Evolutionary conservation across 2,113 vertebrate genomes (phyloP), one percentile per base, ranked within the genome.

Genomic region (Colaptes auratus): DNA sequence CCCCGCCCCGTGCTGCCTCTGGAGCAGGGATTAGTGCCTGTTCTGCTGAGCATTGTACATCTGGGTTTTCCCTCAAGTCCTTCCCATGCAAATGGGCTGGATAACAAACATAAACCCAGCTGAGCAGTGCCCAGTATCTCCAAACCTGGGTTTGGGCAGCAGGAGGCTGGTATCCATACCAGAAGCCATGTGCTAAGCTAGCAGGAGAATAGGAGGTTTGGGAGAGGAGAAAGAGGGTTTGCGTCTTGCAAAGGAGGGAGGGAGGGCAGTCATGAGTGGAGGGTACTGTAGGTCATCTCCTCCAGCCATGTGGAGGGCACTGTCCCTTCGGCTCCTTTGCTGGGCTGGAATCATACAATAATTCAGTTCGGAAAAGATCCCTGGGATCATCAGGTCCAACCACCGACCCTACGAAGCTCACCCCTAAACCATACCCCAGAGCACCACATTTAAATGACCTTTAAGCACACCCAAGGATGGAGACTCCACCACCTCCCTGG

Each of bases 21-120:
- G 65, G 83, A 65, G 86, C 63, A 0, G 66, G 88, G 88, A 95
- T 97, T 95, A 95, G 76, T 0, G n/a, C n/a, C 87, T 71, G 63
- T 69, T 91, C 78, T 15, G 60, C 72, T 87, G 82, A 35, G 52
- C 6, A 2, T 7, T 60, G 67, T 94, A 74, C 69, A 61, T 64
- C 76, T 94, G 88, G 86, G 89, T 93, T 95, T 94, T 81, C 31
- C 90, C 94, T 86, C 80, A 96, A 94, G 91, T 92, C 90, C 90
- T 88, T 66, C 66, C 79, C 85, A 78, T 65, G 91, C 80, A 90
- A 95, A 95, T 75, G 65, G 2, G 2, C 33, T 24, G 94, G 73
- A 80, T 78, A 94, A 94, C 65, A 88, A 90, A 69, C 76, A 69
- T 65, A 75, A 92, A 69, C 73, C 88, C 90, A 78, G 89, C 89